Evolutionary conservation across 2,113 vertebrate genomes (phyloP).

Genomic region (Chauna torquata): DNA sequence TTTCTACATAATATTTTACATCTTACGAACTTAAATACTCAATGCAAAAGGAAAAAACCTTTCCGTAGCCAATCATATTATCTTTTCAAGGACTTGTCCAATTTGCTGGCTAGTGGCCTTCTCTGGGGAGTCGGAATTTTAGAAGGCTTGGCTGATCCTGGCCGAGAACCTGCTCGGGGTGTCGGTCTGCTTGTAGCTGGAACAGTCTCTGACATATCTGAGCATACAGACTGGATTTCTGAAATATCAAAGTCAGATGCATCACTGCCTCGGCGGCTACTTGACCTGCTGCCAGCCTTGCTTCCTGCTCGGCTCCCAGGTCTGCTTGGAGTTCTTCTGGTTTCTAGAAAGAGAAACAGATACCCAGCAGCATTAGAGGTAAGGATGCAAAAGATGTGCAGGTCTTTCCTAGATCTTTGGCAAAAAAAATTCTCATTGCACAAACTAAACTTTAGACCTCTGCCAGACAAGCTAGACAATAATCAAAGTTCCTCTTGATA

Average conservation of each 20-base stretch:
- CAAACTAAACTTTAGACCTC: neutral
- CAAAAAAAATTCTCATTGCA: neutral
- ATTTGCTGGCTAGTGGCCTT: slow-evolving; percentile 88
- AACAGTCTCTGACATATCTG: slow-evolving; percentile 89
- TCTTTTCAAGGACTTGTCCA: slow-evolving; percentile 91
- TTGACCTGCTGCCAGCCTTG: slow-evolving; percentile 95
- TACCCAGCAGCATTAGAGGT: neutral
- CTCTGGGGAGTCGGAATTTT: slow-evolving; percentile 96
- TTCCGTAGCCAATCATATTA: slow-evolving; percentile 80
- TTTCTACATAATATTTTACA: slow-evolving; percentile 98
- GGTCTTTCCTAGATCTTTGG: neutral
- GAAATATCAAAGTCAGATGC: slow-evolving; percentile 99
- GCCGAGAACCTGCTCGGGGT: slow-evolving; percentile 85
- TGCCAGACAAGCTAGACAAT: neutral
- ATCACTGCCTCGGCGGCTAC: slow-evolving; percentile 94
- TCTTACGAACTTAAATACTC: slow-evolving; percentile 92
- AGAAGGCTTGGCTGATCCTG: slow-evolving; percentile 87
- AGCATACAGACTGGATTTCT: slow-evolving; percentile 96
- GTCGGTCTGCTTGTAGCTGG: slow-evolving; percentile 80
- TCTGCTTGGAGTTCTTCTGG: slow-evolving; percentile 84
- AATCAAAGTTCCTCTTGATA: neutral
- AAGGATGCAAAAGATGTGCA: neutral
- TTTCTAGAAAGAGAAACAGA: slow-evolving; percentile 73
- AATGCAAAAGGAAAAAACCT: slow-evolving; percentile 79
- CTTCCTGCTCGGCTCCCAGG: slow-evolving; percentile 87